phyloP scores from a whole-genome alignment of 2,888 invertebrate genomes.

The Xylophagus ater region DNA sequence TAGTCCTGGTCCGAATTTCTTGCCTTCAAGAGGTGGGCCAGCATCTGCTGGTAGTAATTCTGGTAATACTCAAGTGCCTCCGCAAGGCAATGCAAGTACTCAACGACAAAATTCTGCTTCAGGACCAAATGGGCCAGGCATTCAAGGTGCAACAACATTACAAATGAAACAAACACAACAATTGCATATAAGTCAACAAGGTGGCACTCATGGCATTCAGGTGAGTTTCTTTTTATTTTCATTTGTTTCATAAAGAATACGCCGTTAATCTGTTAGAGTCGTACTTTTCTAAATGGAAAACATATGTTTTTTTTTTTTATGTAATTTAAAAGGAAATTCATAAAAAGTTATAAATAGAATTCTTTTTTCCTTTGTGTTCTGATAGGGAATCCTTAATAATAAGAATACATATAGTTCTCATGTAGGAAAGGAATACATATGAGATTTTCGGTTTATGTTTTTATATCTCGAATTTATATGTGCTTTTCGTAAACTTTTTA shows the following conservation, averaged over 20 bases:
- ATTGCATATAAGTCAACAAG: constrained; percentile 72
- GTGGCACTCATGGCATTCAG: constrained; percentile 67
- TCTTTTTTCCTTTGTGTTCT: too few species aligned
- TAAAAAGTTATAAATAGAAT: too few species aligned
- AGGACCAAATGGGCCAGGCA: constrained; percentile 31
- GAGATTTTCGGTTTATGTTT: too few species aligned
- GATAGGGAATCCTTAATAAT: too few species aligned
- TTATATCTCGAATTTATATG: too few species aligned
- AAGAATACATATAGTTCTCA: too few species aligned
- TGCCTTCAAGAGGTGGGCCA: constrained; percentile 22
- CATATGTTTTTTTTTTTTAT: too few species aligned
- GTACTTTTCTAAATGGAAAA: too few species aligned
- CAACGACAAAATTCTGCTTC: constrained; percentile 34
- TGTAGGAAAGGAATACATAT: too few species aligned
- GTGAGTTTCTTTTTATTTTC: constrained; percentile 40
- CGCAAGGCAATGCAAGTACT: constrained; percentile 42
- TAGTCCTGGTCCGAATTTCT: constrained; percentile 32
- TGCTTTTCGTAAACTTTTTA: too few species aligned
- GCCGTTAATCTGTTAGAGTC: too few species aligned
- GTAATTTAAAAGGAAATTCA: too few species aligned
- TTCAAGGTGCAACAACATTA: constrained; percentile 44
- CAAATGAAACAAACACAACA: constrained; percentile 85
- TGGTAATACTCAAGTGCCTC: constrained; percentile 24
- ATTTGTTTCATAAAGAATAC: neutral
- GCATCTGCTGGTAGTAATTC: constrained; percentile 11